Evolutionary conservation across 2,888 invertebrate genomes (phyloP).

Genomic region (Axea sp.): DNA sequence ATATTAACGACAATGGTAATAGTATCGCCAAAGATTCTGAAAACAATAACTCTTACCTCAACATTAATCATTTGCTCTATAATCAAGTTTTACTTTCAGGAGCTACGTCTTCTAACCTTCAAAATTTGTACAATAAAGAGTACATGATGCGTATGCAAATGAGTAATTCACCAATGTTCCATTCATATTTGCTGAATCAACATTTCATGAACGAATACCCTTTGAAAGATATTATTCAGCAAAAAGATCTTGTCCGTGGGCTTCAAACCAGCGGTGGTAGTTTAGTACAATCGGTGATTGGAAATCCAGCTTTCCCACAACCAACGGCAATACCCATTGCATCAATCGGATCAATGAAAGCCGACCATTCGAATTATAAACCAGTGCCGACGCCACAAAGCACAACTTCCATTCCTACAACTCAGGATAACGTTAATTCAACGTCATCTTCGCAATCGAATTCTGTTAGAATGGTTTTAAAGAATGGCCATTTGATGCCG

Average conservation of each 20-base stretch:
- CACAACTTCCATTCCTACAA: slow-evolving; percentile 22
- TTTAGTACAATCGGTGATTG: slow-evolving; percentile 79
- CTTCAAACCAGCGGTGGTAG: slow-evolving; percentile 86
- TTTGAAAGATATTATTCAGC: slow-evolving; percentile 83
- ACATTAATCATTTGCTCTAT: slow-evolving; percentile 81
- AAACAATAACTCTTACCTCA: slow-evolving; percentile 74
- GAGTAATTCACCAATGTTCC: slow-evolving; percentile 79
- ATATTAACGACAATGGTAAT: slow-evolving; percentile 64
- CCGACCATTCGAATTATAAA: slow-evolving; percentile 64
- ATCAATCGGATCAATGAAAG: slow-evolving; percentile 10
- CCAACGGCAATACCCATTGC: slow-evolving; percentile 34
- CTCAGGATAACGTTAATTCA: slow-evolving; percentile 68
- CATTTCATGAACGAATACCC: slow-evolving; percentile 84
- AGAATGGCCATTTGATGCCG: slow-evolving; percentile 93
- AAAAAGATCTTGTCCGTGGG: slow-evolving; percentile 84
- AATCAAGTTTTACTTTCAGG: slow-evolving; percentile 81
- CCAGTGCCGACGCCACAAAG: slow-evolving; percentile 49
- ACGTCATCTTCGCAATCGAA: slow-evolving; percentile 80
- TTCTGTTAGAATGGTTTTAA: slow-evolving; percentile 92
- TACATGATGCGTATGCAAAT: slow-evolving; percentile 73
- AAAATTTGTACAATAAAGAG: slow-evolving; percentile 72
- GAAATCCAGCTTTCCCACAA: slow-evolving; percentile 62
- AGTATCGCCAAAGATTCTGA: slow-evolving; percentile 67
- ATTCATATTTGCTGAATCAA: slow-evolving; percentile 83
- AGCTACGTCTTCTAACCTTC: slow-evolving; percentile 67